Conservation (phyloP, 1,140 invertebrate genomes). For the Aphaenogaster ashmeadi region DNA sequence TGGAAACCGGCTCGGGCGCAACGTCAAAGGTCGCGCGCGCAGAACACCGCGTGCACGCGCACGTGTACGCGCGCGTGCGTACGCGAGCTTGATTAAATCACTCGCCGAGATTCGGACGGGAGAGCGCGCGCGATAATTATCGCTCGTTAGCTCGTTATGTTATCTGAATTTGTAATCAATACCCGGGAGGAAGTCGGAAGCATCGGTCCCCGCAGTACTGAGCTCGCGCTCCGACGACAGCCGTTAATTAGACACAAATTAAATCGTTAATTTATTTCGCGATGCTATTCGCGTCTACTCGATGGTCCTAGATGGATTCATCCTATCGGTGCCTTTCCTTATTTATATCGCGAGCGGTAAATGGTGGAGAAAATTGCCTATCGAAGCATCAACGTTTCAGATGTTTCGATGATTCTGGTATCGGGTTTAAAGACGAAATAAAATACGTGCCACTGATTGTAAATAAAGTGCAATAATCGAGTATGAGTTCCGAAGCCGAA, state of each 20-base stretch:
- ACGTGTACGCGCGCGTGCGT: slow-evolving; percentile 17
- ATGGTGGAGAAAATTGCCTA: neutral
- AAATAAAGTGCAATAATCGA: neutral
- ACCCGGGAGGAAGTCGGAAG: slow-evolving; percentile 62
- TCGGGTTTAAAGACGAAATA: neutral
- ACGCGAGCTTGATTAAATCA: slow-evolving; percentile 78
- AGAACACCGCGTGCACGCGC: slow-evolving; percentile 1
- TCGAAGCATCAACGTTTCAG: neutral
- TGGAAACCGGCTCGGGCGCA: slow-evolving; percentile 40
- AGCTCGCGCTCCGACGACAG: neutral
- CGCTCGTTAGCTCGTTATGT: slow-evolving; percentile 79
- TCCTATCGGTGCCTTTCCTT: neutral
- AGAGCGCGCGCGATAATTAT: slow-evolving; percentile 79
- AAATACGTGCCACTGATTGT: neutral
- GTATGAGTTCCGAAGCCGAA: neutral
- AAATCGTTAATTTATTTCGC: slow-evolving; percentile 47
- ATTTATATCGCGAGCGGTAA: neutral
- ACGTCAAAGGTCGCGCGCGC: slow-evolving; percentile 47
- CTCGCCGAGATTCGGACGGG: slow-evolving; percentile 69
- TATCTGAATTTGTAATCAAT: slow-evolving; percentile 81
- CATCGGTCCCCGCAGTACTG: neutral
- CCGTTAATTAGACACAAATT: slow-evolving; percentile 62
- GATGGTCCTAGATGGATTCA: neutral
- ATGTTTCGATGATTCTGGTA: neutral
- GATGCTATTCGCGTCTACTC: neutral